These are phyloP conservation scores for Chionodraco myersi DNA, from an alignment of 2,113 vertebrate species.

Conservation along the genomic window DNA sequence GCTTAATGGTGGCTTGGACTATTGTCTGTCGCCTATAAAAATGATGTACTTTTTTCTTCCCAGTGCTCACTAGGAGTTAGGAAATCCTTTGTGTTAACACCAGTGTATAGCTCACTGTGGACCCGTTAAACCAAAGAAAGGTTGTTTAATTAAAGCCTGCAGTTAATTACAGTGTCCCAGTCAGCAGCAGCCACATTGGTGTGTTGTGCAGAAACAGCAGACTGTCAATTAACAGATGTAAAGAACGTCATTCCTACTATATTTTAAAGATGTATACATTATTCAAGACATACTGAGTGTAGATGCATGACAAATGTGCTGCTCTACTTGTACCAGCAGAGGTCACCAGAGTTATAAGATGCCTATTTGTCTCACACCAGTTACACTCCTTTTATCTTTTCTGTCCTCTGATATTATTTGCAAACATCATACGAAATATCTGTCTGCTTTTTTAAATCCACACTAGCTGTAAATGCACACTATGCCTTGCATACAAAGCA, in stretches of 20 bases:
- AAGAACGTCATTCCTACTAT: background rate
- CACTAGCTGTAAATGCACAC: background rate
- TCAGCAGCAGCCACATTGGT: background rate
- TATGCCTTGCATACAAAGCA: background rate
- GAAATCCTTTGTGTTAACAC: constrained; percentile 12
- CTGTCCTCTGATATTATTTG: background rate
- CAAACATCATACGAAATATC: background rate
- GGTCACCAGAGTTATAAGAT: constrained; percentile 43
- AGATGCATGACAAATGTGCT: background rate
- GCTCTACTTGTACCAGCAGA: constrained; percentile 58
- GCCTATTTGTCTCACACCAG: background rate
- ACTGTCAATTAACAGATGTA: background rate
- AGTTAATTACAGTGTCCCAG: background rate
- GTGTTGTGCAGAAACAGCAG: background rate
- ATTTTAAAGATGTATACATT: background rate
- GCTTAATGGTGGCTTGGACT: background rate
- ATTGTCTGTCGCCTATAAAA: constrained; percentile 8
- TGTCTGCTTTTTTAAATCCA: background rate
- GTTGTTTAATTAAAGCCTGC: background rate
- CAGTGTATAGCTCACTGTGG: constrained; percentile 35
- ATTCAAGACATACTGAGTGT: background rate
- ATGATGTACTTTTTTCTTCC: background rate
- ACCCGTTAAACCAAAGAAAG: constrained; percentile 19
- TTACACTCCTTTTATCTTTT: background rate
- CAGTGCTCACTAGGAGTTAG: constrained; percentile 20